Percentiles rank a stretch among this genome's conserved stretches.
Conservation (phyloP, 2,113 vertebrate genomes). For the Microcebus tavaratra region DNA sequence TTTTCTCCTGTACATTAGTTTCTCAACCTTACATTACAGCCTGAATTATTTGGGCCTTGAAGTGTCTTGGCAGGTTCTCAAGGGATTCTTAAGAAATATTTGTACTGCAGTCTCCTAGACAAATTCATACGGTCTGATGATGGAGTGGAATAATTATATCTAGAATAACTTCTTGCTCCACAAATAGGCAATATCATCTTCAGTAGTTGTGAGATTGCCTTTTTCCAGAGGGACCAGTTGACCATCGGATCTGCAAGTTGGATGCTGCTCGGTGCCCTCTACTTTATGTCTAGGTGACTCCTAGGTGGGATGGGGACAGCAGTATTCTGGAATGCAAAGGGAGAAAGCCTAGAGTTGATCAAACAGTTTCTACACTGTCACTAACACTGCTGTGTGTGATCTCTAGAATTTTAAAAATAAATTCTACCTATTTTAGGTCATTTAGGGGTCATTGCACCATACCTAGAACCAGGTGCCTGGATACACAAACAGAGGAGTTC, state of each 20-base stretch:
- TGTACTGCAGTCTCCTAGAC: not conserved
- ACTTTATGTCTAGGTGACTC: not conserved
- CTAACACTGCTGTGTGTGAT: not conserved
- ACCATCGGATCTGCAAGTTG: not conserved
- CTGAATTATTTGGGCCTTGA: not conserved
- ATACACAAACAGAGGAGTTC: not conserved
- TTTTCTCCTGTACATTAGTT: not conserved
- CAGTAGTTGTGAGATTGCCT: not conserved
- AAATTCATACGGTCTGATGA: not conserved
- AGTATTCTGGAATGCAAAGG: not conserved
- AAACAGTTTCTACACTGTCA: not conserved
- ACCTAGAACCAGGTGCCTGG: not conserved
- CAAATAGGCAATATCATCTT: not conserved
- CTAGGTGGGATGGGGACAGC: no score
- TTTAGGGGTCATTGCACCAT: not conserved
- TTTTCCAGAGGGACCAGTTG: not conserved
- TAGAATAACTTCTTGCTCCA: not conserved
- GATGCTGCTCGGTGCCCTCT: not conserved
- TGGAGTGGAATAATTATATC: not conserved
- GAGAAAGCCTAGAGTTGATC: not conserved
- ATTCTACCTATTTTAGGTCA: not conserved
- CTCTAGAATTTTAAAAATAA: slow-evolving; percentile 10
- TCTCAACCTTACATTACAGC: not conserved
- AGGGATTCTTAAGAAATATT: not conserved
- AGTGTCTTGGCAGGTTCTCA: not conserved